Percentiles rank a stretch among this genome's conserved stretches.
phyloP scores from a whole-genome alignment of 2,888 invertebrate genomes.

The Phaonia tiefii region DNA sequence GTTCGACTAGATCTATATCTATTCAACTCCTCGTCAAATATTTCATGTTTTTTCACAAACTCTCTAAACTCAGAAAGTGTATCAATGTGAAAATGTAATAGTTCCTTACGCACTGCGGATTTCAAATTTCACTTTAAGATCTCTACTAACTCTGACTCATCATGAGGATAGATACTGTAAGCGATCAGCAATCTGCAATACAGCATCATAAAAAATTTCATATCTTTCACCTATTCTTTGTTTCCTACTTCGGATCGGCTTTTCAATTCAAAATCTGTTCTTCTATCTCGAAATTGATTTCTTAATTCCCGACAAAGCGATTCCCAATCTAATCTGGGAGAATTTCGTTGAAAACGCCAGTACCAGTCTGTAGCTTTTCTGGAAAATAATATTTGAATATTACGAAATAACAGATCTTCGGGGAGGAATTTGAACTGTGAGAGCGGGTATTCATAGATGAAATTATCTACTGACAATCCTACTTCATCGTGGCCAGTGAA shows the following conservation, averaged over 20 bases:
- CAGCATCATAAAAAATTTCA: slow-evolving; percentile 24
- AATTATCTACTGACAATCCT: slow-evolving; percentile 38
- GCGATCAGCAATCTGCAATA: slow-evolving; percentile 34
- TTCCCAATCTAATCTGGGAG: slow-evolving; percentile 3
- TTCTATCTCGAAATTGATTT: slow-evolving; percentile 46
- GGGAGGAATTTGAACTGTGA: slow-evolving; percentile 15
- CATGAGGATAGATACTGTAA: not conserved
- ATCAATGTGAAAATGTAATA: slow-evolving; percentile 23
- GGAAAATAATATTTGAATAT: slow-evolving; percentile 20
- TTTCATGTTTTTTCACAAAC: no score
- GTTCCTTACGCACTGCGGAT: slow-evolving; percentile 27
- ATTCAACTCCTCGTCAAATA: no score
- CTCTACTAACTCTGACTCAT: no score
- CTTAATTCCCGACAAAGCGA: slow-evolving; percentile 10
- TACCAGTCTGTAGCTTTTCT: slow-evolving; percentile 29
- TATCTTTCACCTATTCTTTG: slow-evolving; percentile 3
- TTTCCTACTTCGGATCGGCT: slow-evolving; percentile 32
- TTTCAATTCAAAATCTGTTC: slow-evolving; percentile 44
- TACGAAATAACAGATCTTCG: slow-evolving; percentile 22
- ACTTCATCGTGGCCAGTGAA: slow-evolving; percentile 25
- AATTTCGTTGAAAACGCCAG: slow-evolving; percentile 18
- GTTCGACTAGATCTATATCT: no score
- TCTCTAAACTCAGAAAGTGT: no score
- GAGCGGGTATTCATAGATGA: slow-evolving; percentile 32
- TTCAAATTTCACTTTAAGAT: slow-evolving; percentile 36